phyloP scores from a whole-genome alignment of 2,888 invertebrate species.

The Himalopsyche anomala region DNA sequence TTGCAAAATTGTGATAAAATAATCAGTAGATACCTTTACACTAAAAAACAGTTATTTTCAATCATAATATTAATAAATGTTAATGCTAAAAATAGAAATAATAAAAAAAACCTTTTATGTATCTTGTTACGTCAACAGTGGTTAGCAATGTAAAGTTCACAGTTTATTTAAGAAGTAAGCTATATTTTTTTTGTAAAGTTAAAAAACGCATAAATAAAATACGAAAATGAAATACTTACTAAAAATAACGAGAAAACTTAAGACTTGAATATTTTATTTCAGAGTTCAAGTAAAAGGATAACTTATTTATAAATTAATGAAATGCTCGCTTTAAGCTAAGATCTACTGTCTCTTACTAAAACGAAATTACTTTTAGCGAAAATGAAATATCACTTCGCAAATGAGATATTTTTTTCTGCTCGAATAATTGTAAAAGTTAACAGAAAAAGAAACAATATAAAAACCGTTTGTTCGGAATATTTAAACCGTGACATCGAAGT shows the following conservation, averaged over 20 bases:
- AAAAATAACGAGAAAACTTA: neutral
- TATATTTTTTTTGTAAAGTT: neutral
- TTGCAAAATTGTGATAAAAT: too few relatives aligned
- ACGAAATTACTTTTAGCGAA: neutral
- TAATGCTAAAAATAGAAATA: too few relatives aligned
- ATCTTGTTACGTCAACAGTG: too few relatives aligned
- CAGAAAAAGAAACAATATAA: neutral
- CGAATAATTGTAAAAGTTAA: neutral
- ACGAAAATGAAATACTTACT: neutral
- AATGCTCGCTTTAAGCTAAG: conserved; percentile 1
- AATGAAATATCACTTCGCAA: conserved; percentile 16
- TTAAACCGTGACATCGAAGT: neutral
- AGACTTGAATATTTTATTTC: neutral
- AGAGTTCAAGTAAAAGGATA: neutral
- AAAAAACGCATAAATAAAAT: neutral
- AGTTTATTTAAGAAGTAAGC: too few relatives aligned
- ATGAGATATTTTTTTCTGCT: conserved; percentile 18
- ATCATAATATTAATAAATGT: too few relatives aligned
- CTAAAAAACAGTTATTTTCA: too few relatives aligned
- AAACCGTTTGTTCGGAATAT: neutral
- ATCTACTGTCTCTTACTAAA: conserved; percentile 4
- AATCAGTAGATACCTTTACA: too few relatives aligned
- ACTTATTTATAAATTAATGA: conserved; percentile 21
- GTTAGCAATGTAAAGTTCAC: too few relatives aligned
- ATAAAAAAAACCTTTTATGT: too few relatives aligned